Percentiles rank a stretch among this genome's conserved stretches.
These are phyloP conservation scores for Orchesellides sinensis DNA, from an alignment of 2,888 invertebrate genomes.

Conservation along the genomic window DNA sequence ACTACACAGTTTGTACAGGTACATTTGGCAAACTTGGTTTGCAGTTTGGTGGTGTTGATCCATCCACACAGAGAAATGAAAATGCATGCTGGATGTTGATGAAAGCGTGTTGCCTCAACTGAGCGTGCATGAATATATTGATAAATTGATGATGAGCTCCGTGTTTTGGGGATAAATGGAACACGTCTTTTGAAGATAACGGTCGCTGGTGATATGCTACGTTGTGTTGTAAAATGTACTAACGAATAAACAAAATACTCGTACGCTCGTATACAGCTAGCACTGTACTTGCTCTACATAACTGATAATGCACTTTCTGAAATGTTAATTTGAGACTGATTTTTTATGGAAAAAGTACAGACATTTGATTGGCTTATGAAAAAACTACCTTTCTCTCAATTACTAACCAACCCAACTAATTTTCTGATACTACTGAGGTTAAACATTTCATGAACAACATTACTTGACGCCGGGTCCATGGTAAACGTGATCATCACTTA, in stretches of 20 bases:
- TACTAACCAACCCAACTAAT: slow-evolving; percentile 19
- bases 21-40: slow-evolving; percentile 16
- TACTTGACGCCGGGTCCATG: too few relatives aligned
- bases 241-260: not conserved
- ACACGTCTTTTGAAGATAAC: slow-evolving; percentile 22
- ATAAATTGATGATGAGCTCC: slow-evolving; percentile 4
- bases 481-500: too few relatives aligned
- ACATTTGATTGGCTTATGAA: not conserved
- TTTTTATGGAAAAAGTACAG: not conserved
- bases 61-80: not conserved
- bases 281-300: slow-evolving; percentile 33
- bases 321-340: too few relatives aligned
- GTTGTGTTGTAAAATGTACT: slow-evolving; percentile 3
- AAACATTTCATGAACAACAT: too few relatives aligned
- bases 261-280: not conserved
- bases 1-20: too few relatives aligned
- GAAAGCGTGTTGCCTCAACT: not conserved
- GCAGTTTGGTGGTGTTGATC: not conserved
- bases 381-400: not conserved
- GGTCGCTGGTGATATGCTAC: slow-evolving; percentile 18
- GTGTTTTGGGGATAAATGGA: slow-evolving; percentile 37
- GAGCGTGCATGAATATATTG: slow-evolving; percentile 40
- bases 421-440: slow-evolving; percentile 3
- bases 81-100: slow-evolving; percentile 27
- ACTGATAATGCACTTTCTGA: slow-evolving; percentile 5